These are phyloP conservation scores for Masticophis lateralis DNA, from an alignment of 2,797 vertebrate genomes.

Conservation along the genomic window DNA sequence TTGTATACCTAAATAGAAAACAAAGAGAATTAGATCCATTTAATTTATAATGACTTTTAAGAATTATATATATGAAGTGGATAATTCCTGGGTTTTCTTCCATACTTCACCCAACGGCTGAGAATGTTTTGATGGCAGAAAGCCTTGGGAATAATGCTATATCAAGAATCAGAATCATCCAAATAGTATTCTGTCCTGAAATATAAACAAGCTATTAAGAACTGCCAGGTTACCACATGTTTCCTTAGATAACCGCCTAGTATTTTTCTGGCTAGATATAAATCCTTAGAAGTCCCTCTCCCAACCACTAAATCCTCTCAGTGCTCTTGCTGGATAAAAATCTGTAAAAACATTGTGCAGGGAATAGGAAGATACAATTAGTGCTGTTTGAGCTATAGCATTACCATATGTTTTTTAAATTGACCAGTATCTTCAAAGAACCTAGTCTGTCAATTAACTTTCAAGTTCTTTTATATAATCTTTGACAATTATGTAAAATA, in stretches of 20 bases:
- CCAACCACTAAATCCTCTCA: not conserved
- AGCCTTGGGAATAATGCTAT: not conserved
- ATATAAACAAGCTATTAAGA: not conserved
- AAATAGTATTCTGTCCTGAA: not conserved
- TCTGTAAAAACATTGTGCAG: no score
- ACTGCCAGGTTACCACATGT: not conserved
- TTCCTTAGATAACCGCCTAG: not conserved
- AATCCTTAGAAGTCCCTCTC: not conserved
- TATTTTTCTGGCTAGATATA: not conserved
- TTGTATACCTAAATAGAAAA: not conserved
- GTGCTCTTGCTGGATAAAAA: not conserved
- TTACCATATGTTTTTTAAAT: not conserved
- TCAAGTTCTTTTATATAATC: not conserved
- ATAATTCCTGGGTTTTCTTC: not conserved
- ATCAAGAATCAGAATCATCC: not conserved
- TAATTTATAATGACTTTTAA: not conserved
- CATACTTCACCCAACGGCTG: not conserved
- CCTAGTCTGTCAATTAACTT: not conserved
- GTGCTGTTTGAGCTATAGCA: not conserved
- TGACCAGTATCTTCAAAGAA: not conserved
- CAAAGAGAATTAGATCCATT: not conserved
- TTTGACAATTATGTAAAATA: not conserved
- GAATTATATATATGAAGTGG: not conserved
- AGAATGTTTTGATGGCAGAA: not conserved
- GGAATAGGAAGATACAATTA: not conserved